Evolutionary conservation across 2,888 invertebrate species (phyloP), one percentile per base, ranked within the genome.

Genomic region (Junonia oenone): DNA sequence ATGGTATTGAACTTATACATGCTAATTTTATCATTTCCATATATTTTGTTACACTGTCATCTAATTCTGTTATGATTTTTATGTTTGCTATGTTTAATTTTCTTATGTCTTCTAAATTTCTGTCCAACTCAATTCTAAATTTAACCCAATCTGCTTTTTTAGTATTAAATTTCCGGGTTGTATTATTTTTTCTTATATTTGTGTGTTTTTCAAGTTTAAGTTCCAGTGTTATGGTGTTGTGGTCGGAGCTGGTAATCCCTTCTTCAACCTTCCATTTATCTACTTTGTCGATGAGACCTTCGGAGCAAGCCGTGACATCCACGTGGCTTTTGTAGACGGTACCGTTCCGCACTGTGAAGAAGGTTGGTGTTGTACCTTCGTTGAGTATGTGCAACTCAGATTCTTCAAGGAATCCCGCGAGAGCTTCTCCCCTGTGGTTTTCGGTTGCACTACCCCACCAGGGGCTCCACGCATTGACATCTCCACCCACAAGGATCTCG

Each of bases 361-460:
- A 13, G n/a, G 35, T 35, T 6, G 35, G 35, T n/a, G n/a, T n/a
- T 3, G 13, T n/a, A 3, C 35, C 35, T 1, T n/a, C 6, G n/a
- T 35, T 35, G 1, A 35, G 0, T 6, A 35, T 14, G 13, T 35
- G 35, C 14, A 35, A 2, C 4, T 14, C 35, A 6, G 14, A 13
- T 6, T 35, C 13, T 6, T 14, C 14, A 15, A 27, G 6, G 4
- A 31, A 2, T 11, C 14, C 15, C 17, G 11, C 11, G 0, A 15
- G 29, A 1, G 13, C 15, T 5, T 35, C 35, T 6, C 35, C 35
- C 6, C 19, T 35, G 5, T 8, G 1, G 2, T 50, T 15, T 9
- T 13, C 6, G 8, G 2, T 43, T 4, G 4, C n/a, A 51, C 64
- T 61, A 0, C 63, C 61, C 67, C 63, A 67, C 61, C 60, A 63